phyloP scores from a whole-genome alignment of 2,113 vertebrate species.

The Ariopsis seemanni region DNA sequence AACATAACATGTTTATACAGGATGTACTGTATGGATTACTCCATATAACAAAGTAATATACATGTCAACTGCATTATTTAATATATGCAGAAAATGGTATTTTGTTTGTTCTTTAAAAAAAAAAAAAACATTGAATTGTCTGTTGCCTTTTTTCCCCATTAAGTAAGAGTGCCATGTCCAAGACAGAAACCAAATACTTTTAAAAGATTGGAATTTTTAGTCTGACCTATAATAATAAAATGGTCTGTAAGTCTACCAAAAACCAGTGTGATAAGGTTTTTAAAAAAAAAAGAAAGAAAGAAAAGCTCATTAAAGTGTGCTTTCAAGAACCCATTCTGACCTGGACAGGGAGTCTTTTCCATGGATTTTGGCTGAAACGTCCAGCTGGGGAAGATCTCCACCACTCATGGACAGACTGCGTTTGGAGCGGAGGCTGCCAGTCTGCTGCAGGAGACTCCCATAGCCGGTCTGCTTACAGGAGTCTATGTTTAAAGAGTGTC shows the following conservation, averaged over 20 bases:
- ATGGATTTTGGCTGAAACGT: conserved; percentile 64
- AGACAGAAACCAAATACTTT: conserved; percentile 28
- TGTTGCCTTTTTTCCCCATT: conserved; percentile 12
- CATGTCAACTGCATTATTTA: conserved; percentile 54
- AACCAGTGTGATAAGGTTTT: conserved; percentile 55
- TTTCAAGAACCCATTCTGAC: conserved; percentile 93
- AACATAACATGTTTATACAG: conserved; percentile 79
- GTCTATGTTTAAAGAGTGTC: conserved; percentile 84
- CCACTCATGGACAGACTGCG: conserved; percentile 89
- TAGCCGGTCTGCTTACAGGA: conserved; percentile 70
- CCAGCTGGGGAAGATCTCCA: conserved; percentile 77
- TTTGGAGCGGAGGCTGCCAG: conserved; percentile 79
- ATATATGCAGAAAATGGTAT: conserved; percentile 65
- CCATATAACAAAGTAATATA: conserved; percentile 81
- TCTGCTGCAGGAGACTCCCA: conserved; percentile 64
- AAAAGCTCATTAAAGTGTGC: conserved; percentile 72
- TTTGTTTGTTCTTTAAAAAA: conserved; percentile 69
- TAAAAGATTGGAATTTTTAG: conserved; percentile 22
- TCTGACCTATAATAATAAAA: conserved; percentile 38
- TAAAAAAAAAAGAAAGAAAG: no score
- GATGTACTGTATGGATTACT: conserved; percentile 76
- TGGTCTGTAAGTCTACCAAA: conserved; percentile 52
- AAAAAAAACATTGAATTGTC: conserved; percentile 50
- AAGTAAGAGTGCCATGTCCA: conserved; percentile 20
- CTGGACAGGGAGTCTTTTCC: conserved; percentile 78